These are phyloP conservation scores for Ophiothrix spiculata DNA, from an alignment of 35 echinoderm and acorn worm species.

Conservation along the genomic window DNA sequence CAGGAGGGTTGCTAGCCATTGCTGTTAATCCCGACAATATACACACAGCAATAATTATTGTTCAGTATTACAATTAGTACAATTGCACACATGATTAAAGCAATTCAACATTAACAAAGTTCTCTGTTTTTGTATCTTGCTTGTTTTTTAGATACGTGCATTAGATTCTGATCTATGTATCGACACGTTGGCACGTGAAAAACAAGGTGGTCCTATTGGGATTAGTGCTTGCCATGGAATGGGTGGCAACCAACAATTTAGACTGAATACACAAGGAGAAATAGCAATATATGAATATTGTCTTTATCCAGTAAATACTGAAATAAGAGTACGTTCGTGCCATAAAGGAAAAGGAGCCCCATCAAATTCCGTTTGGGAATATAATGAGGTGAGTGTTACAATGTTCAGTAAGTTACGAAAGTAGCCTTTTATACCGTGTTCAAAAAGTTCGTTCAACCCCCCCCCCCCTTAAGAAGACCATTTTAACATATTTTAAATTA, in stretches of 20 bases:
- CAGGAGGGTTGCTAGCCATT: too few species aligned
- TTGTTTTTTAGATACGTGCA: constrained; percentile 42
- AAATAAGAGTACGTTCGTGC: constrained; percentile 13
- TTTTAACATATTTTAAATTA: too few species aligned
- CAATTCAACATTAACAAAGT: neutral
- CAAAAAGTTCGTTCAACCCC: too few species aligned
- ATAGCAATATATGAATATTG: constrained; percentile 41
- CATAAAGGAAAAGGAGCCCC: neutral
- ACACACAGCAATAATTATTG: too few species aligned
- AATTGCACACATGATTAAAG: too few species aligned
- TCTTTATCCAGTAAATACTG: neutral
- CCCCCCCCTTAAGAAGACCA: too few species aligned
- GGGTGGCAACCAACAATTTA: constrained; percentile 70
- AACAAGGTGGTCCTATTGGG: constrained; percentile 25
- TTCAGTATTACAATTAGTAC: too few species aligned
- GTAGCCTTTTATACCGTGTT: too few species aligned
- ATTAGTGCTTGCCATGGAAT: constrained; percentile 53
- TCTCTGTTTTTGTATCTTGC: neutral
- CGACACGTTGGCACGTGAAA: constrained; percentile 44
- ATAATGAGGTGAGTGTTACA: constrained; percentile 44
- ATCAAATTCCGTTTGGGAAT: constrained; percentile 39
- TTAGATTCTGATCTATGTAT: constrained; percentile 47
- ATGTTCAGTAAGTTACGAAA: too few species aligned
- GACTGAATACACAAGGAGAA: constrained; percentile 38
- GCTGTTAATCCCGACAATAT: too few species aligned